Evolutionary conservation across 30 jellyfish, hydroid and myxozoan species (phyloP).

Genomic region (Aurelia coerulea): DNA sequence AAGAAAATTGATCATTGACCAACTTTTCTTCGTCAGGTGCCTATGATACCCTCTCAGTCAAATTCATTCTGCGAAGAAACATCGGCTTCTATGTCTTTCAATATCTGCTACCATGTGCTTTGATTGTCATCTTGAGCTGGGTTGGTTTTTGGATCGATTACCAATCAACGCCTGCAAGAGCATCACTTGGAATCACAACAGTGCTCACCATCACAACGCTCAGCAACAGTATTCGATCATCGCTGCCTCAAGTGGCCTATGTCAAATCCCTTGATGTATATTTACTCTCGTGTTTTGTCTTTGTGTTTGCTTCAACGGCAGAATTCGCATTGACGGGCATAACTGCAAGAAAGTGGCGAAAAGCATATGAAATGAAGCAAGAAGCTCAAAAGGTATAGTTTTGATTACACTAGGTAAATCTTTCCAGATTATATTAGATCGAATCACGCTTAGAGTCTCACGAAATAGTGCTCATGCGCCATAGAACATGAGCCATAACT

Average conservation of each 20-base stretch:
- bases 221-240: conserved; percentile 64
- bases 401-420: no score
- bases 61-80: conserved; percentile 41
- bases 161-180: conserved; percentile 92
- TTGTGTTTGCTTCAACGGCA: conserved; percentile 81
- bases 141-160: conserved; percentile 90
- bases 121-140: conserved; percentile 88
- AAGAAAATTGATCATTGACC: no score
- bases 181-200: conserved; percentile 85
- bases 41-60: conserved; percentile 46
- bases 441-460: no score
- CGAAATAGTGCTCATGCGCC: no score
- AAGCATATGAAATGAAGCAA: not conserved
- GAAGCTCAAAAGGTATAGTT: no score
- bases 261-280: conserved; percentile 70
- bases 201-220: conserved; percentile 83
- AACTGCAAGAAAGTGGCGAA: conserved; percentile 66
- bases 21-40: conserved; percentile 21
- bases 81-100: conserved; percentile 41
- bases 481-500: no score
- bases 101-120: conserved; percentile 61
- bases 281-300: conserved; percentile 69
- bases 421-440: no score
- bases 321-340: conserved; percentile 86
- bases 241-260: conserved; percentile 68